phyloP scores from a whole-genome alignment of 1,140 invertebrate genomes.

The Drosophila baimaii region DNA sequence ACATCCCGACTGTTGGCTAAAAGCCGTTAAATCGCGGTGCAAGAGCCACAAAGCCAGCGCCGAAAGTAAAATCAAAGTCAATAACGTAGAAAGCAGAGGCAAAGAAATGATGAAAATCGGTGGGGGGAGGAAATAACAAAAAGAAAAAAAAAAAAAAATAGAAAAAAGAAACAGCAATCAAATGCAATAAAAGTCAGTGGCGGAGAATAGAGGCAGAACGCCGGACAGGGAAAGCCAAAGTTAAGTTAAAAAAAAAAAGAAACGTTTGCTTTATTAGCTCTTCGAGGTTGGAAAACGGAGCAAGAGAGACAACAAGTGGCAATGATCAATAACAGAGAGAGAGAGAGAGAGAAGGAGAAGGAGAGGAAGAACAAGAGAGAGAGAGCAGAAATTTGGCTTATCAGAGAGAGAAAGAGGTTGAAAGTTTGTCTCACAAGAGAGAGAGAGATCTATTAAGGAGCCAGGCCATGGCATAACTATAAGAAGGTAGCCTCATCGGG shows the following conservation, averaged over 20 bases:
- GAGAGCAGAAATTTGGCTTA: background rate
- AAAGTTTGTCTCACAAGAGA: too few species aligned
- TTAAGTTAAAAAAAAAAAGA: slow-evolving; percentile 1
- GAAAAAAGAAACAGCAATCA: slow-evolving; percentile 52
- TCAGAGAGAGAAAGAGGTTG: too few species aligned
- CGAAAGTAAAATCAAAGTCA: slow-evolving; percentile 76
- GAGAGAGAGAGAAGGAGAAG: background rate
- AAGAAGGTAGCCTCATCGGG: too few species aligned
- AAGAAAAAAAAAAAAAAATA: background rate
- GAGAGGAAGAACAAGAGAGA: background rate
- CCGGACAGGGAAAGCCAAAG: slow-evolving; percentile 1
- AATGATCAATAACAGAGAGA: slow-evolving; percentile 5
- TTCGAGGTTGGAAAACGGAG: background rate
- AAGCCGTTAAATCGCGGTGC: slow-evolving; percentile 59
- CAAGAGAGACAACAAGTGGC: slow-evolving; percentile 21
- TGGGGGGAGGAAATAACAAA: too few species aligned
- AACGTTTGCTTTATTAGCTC: background rate
- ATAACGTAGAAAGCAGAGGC: slow-evolving; percentile 50
- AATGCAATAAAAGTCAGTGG: slow-evolving; percentile 62
- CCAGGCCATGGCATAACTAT: too few species aligned
- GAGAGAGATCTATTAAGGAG: too few species aligned
- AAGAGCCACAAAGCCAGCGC: slow-evolving; percentile 64
- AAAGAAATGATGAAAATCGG: slow-evolving; percentile 46
- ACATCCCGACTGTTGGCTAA: slow-evolving; percentile 50
- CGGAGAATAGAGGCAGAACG: slow-evolving; percentile 17